Evolutionary conservation across 2,113 vertebrate genomes (phyloP).

Genomic region (Phycodurus eques): DNA sequence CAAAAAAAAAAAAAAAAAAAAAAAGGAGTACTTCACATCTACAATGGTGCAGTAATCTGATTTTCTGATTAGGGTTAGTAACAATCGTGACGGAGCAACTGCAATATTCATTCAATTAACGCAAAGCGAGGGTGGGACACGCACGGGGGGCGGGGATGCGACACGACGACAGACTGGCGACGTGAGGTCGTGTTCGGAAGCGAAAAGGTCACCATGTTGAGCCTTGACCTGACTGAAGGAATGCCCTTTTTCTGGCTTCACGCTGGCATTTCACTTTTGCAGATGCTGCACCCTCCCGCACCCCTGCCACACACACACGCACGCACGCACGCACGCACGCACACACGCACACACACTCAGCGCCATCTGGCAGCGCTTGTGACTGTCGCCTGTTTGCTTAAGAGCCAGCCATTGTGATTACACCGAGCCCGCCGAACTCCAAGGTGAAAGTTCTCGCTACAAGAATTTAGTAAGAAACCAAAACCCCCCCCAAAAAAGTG

Average conservation of each 20-base stretch:
- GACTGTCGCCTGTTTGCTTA: slow-evolving; percentile 2
- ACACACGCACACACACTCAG: background rate
- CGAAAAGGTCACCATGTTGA: slow-evolving; percentile 57
- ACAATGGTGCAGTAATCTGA: slow-evolving; percentile 70
- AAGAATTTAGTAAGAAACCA: background rate
- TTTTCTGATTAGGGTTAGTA: slow-evolving; percentile 72
- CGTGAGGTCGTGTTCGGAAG: slow-evolving; percentile 48
- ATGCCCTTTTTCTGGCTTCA: slow-evolving; percentile 55
- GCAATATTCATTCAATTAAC: slow-evolving; percentile 69
- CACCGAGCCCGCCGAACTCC: background rate
- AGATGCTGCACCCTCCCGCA: slow-evolving; percentile 43
- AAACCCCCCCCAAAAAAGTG: no score
- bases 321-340: no score
- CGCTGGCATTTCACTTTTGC: slow-evolving; percentile 68
- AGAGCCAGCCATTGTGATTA: background rate
- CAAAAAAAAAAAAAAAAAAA: slow-evolving; percentile 28
- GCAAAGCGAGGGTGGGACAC: slow-evolving; percentile 16
- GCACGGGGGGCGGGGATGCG: slow-evolving; percentile 2
- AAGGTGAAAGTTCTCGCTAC: background rate
- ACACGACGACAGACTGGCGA: slow-evolving; percentile 31
- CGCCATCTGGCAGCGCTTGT: slow-evolving; percentile 59
- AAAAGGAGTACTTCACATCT: slow-evolving; percentile 66
- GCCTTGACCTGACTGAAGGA: slow-evolving; percentile 54
- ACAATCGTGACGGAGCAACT: slow-evolving; percentile 56
- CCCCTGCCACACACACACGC: background rate